These are phyloP conservation scores for Hydrophis major DNA, from an alignment of 2,797 vertebrate genomes.

Conservation along the genomic window DNA sequence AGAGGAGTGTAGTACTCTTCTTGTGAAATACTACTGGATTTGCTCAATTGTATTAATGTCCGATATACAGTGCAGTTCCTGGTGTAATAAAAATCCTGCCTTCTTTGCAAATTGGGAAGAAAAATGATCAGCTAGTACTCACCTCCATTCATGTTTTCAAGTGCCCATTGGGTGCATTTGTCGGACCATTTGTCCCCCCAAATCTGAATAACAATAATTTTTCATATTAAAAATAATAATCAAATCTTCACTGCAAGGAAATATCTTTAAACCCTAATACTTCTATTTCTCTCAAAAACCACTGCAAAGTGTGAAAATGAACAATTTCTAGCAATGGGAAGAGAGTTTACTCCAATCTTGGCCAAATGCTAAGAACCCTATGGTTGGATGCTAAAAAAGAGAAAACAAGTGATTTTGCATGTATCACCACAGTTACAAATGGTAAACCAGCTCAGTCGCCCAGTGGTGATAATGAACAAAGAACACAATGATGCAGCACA, in stretches of 20 bases:
- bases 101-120: not conserved
- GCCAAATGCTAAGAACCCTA: not conserved
- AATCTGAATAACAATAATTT: not conserved
- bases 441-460: not conserved
- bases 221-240: not conserved
- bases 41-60: too few species aligned
- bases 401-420: not conserved
- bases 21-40: too few species aligned
- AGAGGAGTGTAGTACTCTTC: too few species aligned
- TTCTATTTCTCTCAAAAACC: not conserved
- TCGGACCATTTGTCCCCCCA: not conserved
- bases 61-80: not conserved
- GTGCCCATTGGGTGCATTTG: not conserved
- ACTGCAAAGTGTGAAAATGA: not conserved
- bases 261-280: not conserved
- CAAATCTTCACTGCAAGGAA: not conserved
- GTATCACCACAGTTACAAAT: not conserved
- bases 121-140: not conserved
- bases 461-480: not conserved
- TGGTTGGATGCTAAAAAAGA: not conserved
- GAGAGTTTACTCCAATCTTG: not conserved
- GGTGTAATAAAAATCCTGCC: not conserved
- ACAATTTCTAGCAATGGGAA: not conserved
- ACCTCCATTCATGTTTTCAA: not conserved
- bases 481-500: not conserved